phyloP scores from a whole-genome alignment of 2,797 vertebrate species.

The Eleutherodactylus coqui region DNA sequence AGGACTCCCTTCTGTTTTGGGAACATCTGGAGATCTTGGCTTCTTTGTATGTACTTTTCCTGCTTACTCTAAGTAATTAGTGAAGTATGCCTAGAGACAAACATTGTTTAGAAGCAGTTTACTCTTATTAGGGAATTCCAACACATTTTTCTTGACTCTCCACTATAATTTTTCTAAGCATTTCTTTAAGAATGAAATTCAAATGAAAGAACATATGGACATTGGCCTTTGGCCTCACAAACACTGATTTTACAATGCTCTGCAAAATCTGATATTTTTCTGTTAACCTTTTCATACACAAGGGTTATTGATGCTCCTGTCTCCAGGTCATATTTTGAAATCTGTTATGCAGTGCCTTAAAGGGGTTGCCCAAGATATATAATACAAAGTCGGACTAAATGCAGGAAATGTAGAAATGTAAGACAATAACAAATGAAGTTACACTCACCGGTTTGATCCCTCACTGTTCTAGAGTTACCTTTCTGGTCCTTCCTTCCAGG shows the following conservation, averaged over 20 bases:
- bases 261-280: neutral
- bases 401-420: too few species aligned
- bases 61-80: neutral
- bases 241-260: neutral
- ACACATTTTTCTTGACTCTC: neutral
- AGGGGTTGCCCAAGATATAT: too few species aligned
- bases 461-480: too few species aligned
- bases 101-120: neutral
- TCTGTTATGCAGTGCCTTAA: too few species aligned
- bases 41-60: neutral
- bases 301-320: too few species aligned
- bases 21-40: neutral
- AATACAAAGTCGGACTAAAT: too few species aligned
- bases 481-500: too few species aligned
- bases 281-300: neutral
- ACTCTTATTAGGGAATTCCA: neutral
- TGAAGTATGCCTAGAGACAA: constrained; percentile 4
- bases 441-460: too few species aligned
- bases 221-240: too few species aligned
- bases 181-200: neutral
- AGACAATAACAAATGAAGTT: too few species aligned
- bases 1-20: neutral
- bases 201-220: neutral
- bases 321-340: too few species aligned
- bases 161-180: neutral